Evolutionary conservation across 2,888 invertebrate species (phyloP), one percentile per base, ranked within the genome.

Genomic region (Alviniconcha strummeri): DNA sequence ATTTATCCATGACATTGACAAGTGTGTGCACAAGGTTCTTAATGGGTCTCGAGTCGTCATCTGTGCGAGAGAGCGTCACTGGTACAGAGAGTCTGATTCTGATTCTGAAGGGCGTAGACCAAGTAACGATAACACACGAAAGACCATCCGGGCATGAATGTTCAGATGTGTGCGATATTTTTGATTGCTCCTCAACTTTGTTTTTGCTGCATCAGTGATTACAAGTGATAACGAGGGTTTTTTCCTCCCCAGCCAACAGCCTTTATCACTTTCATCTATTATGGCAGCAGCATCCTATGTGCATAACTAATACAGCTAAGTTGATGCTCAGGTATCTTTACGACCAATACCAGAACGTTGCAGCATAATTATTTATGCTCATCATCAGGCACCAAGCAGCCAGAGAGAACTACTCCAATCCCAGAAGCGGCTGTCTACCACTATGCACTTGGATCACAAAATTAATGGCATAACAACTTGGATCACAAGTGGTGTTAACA

Each of bases 341-440:
- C 78, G 57, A 78, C 36, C 78, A 78, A 13, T 60, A 64, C 76
- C 13, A 15, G 4, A 60, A 64, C 64, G 3, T 78, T 78, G 78
- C 78, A 78, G 78, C 78, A 78, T 78, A 78, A 78, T 78, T 19
- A 64, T 78, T 57, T 78, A 78, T 13, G 36, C 54, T 36, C 36
- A 36, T 36, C 36, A 36, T 36, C 36, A 36, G 36, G 36, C 36
- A 36, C 36, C 36, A 7, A 56, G 57, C 78, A 78, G 78, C 64
- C 13, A 57, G 4, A 9, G 78, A 78, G 60, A 9, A 57, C 13
- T 52, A 57, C 19, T 78, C 8, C 36, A 60, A 57, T 64, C 17
- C 19, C 64, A 36, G 19, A 60, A 64, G 52, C 64, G 19, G 78
- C 78, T 78, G 78, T 19, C 57, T n/a, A 78, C 60, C 78, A 78